These are phyloP conservation scores for Drosophila bocki DNA, from an alignment of 1,140 invertebrate genomes.

Conservation along the genomic window DNA sequence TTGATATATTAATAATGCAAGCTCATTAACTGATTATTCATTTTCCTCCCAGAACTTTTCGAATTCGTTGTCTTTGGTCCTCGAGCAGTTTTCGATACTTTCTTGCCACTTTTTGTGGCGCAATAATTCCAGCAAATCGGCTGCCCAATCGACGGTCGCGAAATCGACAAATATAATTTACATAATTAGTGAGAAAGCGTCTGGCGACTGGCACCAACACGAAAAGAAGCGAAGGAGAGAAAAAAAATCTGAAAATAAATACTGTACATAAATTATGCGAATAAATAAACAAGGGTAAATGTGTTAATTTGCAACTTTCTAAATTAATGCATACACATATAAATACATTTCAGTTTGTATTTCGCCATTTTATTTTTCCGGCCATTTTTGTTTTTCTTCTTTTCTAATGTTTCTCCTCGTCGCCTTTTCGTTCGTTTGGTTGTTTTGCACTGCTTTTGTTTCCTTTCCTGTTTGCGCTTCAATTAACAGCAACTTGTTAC, in stretches of 20 bases:
- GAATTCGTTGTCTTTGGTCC: neutral
- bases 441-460: constrained; percentile 40
- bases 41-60: constrained; percentile 4
- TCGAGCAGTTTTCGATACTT: constrained; percentile 1
- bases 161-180: constrained; percentile 44
- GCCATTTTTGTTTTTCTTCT: constrained; percentile 50
- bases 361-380: constrained; percentile 68
- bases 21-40: constrained; percentile 34
- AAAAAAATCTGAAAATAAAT: constrained; percentile 55
- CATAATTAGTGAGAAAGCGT: constrained; percentile 60
- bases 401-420: constrained; percentile 56
- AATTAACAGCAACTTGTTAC: constrained; percentile 83
- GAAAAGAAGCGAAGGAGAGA: constrained; percentile 11
- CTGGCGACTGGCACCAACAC: constrained; percentile 25
- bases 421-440: constrained; percentile 7
- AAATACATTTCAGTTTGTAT: constrained; percentile 26
- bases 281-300: constrained; percentile 65
- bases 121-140: constrained; percentile 33
- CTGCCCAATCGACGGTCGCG: constrained; percentile 24
- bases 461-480: constrained; percentile 65
- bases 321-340: constrained; percentile 59
- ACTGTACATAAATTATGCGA: constrained; percentile 58
- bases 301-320: constrained; percentile 80
- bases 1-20: constrained; percentile 28
- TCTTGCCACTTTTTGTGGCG: constrained; percentile 25